Base-by-base conservation (phyloP, 2,113 vertebrate species). In the Phasianus colchicus region DNA sequence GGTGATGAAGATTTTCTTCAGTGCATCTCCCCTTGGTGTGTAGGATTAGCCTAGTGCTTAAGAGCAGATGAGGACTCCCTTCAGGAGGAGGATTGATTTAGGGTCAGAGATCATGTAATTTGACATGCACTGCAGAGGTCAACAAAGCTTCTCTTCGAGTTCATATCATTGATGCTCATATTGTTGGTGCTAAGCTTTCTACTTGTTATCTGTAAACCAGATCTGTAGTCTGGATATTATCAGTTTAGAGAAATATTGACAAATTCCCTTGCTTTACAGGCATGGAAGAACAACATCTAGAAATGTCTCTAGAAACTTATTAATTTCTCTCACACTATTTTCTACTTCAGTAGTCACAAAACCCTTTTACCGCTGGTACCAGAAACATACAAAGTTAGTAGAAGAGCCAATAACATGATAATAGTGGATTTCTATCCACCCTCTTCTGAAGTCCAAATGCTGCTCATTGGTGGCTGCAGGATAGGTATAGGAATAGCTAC, bases 171-270 rank as follows among this genome's bases (percentile, higher is more conserved):
- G 25, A 7, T 87, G 24, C 48, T 50, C 48, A 8, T 47, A 21
- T 11, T 61, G 48, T 45, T 76, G 27, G 9, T 89, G 45, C 48
- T 87, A 87, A 91, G 16, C 54, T 89, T 86, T 86, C 65, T 82
- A 20, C 27, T 71, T 90, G 47, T 50, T 32, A 43, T 84, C 47
- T 78, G 11, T 63, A 70, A 30, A 47, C 11, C 4, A 73, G 24
- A 54, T 54, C 52, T 32, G 8, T 83, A 43, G 6, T 71, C 11
- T 12, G 63, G 54, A 70, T 54, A 58, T 61, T 90, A 20, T 83
- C 15, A 54, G 14, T 36, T 52, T 76, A 72, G 43, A 43, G 84
- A 89, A 73, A 38, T 61, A 54, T 4, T 42, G 43, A 50, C 20
- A 77, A 79, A 88, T 17, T 3, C 19, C 15, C 6, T 66, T 81